phyloP scores from a whole-genome alignment of 1,140 invertebrate genomes.

The Goniozus legneri region DNA sequence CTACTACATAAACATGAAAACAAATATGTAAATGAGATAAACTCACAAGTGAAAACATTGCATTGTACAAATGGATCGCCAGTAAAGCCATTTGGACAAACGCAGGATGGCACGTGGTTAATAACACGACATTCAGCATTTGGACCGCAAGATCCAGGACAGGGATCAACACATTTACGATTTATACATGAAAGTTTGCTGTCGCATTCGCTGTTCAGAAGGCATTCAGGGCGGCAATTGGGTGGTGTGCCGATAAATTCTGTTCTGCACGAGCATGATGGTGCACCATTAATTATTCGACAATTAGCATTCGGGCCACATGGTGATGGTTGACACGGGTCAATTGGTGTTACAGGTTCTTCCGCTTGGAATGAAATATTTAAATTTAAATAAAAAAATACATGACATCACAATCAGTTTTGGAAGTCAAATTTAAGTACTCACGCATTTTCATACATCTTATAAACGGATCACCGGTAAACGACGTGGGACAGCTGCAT shows the following conservation, averaged over 20 bases:
- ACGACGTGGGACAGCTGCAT: slow-evolving; percentile 64
- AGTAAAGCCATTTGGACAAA: slow-evolving; percentile 60
- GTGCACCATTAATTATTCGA: slow-evolving; percentile 55
- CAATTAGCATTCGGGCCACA: slow-evolving; percentile 71
- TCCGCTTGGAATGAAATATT: slow-evolving; percentile 24
- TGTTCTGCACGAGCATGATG: slow-evolving; percentile 64
- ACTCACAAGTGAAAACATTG: slow-evolving; percentile 27
- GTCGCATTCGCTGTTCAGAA: slow-evolving; percentile 65
- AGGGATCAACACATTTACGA: slow-evolving; percentile 67
- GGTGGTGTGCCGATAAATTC: slow-evolving; percentile 64
- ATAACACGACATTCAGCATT: slow-evolving; percentile 68
- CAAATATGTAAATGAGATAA: neutral
- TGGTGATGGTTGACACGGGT: slow-evolving; percentile 68
- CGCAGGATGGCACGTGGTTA: slow-evolving; percentile 70
- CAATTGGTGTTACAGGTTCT: slow-evolving; percentile 35
- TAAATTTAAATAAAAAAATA: neutral
- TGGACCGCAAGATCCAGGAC: slow-evolving; percentile 65
- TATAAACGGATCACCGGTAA: slow-evolving; percentile 71
- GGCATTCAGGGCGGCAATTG: slow-evolving; percentile 65
- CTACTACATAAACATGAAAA: neutral
- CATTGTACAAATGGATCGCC: slow-evolving; percentile 70
- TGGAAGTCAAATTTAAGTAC: slow-evolving; percentile 26
- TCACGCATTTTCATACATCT: slow-evolving; percentile 41
- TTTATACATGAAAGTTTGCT: slow-evolving; percentile 66
- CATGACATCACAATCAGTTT: slow-evolving; percentile 3